Base-by-base conservation (phyloP, 2,113 vertebrate genomes). In the Macaca fascicularis region DNA sequence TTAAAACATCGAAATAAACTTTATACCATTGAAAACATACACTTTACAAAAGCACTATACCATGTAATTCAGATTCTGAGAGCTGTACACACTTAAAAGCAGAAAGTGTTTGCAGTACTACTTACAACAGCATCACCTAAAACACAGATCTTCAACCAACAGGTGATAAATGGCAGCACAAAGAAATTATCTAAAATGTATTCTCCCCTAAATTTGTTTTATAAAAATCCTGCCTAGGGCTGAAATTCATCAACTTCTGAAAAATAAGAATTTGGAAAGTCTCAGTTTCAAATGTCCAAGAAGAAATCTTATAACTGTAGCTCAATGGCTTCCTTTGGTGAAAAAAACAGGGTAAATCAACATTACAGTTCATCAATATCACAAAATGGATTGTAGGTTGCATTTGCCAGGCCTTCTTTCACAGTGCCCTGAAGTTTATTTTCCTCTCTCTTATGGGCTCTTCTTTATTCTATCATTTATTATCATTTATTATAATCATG, bases 191-290 rank as follows among this genome's bases (percentile, higher is more conserved):
- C 45, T 67, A 35, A 90, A 57, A 67, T 61, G 7, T 57, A 84
- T 57, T 74, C n/a, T 94, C 32, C 67, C 61, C 57, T 35, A 86
- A 50, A 78, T 17, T 3, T 35, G 8, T 11, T 76, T 52, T 85
- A 76, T 45, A 5, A 25, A 38, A 57, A 79, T 43, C 38, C 22
- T 93, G 27, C 38, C 50, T 70, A 59, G 75, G 3, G 23, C 27
- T 89, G 38, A 85, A 85, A 59, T 70, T 93, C 59, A 70, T 84
- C 38, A 30, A 50, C 32, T 82, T 86, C 57, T 82, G 38, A 92
- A 45, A 87, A 95, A 32, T 94, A 90, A 83, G 45, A 84, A 95
- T 93, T 86, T 96, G 57, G 32, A 40, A 82, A 81, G 5, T 61
- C 67, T 30, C 61, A 69, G 40, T 57, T 70, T 94, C 64, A 84